Evolutionary conservation across 2,113 vertebrate species (phyloP).

Genomic region (Hypomesus transpacificus): DNA sequence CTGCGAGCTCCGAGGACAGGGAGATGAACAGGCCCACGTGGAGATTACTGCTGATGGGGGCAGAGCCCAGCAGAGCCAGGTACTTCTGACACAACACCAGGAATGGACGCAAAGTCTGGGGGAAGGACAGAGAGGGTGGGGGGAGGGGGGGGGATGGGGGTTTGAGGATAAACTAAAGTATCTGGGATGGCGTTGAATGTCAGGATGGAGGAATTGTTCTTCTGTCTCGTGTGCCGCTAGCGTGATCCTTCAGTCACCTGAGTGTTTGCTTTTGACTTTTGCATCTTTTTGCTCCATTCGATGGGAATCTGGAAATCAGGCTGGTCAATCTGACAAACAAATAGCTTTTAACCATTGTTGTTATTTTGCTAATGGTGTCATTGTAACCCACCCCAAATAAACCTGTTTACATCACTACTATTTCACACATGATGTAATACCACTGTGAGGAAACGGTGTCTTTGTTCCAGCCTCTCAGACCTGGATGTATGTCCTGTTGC

Average conservation of each 20-base stretch:
- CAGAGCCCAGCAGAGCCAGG: constrained; percentile 72
- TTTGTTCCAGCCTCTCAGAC: constrained; percentile 29
- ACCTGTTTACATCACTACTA: background rate
- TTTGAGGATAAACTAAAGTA: no score
- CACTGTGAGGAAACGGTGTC: background rate
- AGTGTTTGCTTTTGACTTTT: constrained; percentile 63
- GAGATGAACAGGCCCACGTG: constrained; percentile 72
- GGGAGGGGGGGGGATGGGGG: background rate
- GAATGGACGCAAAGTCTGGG: constrained; percentile 76
- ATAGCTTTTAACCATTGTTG: background rate
- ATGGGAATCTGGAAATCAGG: constrained; percentile 83
- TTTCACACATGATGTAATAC: background rate
- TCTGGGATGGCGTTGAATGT: no score
- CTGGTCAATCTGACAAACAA: constrained; percentile 82
- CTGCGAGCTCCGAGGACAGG: constrained; percentile 80
- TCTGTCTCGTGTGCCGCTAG: no score
- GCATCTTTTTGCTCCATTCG: constrained; percentile 69
- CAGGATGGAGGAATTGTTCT: no score
- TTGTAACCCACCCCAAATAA: background rate
- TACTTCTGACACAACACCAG: constrained; percentile 67
- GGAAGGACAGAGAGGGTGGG: constrained; percentile 41
- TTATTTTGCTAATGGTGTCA: background rate
- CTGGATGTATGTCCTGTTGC: constrained; percentile 74
- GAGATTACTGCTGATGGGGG: constrained; percentile 29
- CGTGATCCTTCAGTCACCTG: constrained; percentile 58